Evolutionary conservation across 1,140 invertebrate species (phyloP).

Genomic region (Microplitis mediator): DNA sequence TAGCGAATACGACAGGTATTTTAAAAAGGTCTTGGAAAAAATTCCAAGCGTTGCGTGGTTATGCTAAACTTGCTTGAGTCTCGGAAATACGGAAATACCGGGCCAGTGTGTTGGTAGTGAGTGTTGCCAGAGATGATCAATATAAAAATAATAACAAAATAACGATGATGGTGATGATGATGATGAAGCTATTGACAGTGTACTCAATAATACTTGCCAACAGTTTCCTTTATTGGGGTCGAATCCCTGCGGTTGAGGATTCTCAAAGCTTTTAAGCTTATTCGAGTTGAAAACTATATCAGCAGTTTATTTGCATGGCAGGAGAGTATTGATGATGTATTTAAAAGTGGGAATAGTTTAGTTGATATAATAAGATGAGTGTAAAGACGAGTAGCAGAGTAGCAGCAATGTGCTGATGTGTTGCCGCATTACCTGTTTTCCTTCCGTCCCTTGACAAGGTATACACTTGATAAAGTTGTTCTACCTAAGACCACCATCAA

Average conservation of each 20-base stretch:
- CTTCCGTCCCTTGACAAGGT: constrained; percentile 11
- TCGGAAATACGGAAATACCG: neutral
- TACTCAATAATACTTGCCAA: no score
- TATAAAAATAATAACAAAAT: no score
- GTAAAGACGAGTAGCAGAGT: constrained; percentile 8
- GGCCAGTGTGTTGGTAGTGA: neutral
- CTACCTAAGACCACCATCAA: constrained; percentile 28
- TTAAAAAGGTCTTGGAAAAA: neutral
- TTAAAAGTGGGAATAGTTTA: neutral
- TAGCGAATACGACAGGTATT: neutral
- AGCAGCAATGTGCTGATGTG: constrained; percentile 14
- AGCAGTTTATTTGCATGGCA: no score
- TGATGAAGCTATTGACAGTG: no score
- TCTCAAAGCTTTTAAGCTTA: no score
- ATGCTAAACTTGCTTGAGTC: neutral
- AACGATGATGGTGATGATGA: no score
- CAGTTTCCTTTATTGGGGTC: no score
- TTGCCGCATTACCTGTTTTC: constrained; percentile 12
- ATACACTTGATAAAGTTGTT: constrained; percentile 31
- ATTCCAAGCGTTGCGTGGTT: neutral
- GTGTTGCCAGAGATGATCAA: neutral
- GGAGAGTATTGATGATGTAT: neutral
- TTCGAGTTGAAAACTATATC: no score
- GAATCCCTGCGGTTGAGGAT: no score
- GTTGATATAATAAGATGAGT: neutral